These are phyloP conservation scores for Epirrita christyi DNA, from an alignment of 2,888 invertebrate species.

Conservation along the genomic window DNA sequence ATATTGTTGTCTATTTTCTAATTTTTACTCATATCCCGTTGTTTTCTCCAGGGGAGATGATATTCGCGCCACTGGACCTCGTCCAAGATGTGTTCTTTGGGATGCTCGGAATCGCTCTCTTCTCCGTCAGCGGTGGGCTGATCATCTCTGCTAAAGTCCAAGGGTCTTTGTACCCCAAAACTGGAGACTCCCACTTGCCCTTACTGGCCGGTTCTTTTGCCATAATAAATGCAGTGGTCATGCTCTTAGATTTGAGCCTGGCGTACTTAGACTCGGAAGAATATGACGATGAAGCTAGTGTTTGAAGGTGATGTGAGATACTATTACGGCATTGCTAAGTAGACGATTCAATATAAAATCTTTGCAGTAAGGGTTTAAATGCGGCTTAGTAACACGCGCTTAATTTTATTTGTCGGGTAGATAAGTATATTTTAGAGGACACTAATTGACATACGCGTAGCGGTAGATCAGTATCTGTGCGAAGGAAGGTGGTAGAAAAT, in stretches of 20 bases:
- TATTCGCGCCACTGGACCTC: conserved; percentile 74
- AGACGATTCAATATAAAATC: too few relatives aligned
- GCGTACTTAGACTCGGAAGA: conserved; percentile 79
- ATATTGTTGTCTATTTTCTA: background rate
- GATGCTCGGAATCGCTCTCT: conserved; percentile 65
- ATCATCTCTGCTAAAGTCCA: conserved; percentile 57
- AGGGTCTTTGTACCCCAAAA: conserved; percentile 54
- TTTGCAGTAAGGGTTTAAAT: too few relatives aligned
- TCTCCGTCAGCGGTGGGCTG: conserved; percentile 65
- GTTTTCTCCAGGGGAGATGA: conserved; percentile 73
- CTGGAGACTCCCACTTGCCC: conserved; percentile 63
- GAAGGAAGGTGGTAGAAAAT: too few relatives aligned
- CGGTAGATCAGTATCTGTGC: too few relatives aligned
- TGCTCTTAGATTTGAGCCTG: conserved; percentile 72
- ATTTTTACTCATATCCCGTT: conserved; percentile 26
- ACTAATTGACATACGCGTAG: too few relatives aligned
- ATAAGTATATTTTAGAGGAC: too few relatives aligned
- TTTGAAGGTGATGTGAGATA: conserved; percentile 55
- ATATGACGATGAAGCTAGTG: conserved; percentile 71
- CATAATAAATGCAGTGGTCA: conserved; percentile 60
- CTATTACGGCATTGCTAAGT: too few relatives aligned
- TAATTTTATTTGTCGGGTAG: too few relatives aligned
- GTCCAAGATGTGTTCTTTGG: conserved; percentile 79
- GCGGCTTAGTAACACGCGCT: too few relatives aligned
- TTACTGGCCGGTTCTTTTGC: conserved; percentile 60